Conservation (phyloP, 2,888 invertebrate species). For the Scrobipalpa costella region DNA sequence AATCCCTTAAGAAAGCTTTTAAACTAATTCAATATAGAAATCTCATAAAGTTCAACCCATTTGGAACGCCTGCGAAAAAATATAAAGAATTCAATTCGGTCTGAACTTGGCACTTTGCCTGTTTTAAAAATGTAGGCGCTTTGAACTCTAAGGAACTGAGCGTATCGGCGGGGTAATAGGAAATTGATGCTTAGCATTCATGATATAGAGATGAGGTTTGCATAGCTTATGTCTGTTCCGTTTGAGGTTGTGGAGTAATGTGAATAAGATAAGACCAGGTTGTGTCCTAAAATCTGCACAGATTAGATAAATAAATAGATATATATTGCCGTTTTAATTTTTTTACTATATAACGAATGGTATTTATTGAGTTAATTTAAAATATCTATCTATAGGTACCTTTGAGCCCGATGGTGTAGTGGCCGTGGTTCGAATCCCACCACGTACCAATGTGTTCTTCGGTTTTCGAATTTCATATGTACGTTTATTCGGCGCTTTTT, state of each 20-base stretch:
- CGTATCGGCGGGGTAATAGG: not conserved
- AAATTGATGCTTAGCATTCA: conserved; percentile 4
- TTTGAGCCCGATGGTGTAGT: too few relatives aligned
- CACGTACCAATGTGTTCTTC: too few relatives aligned
- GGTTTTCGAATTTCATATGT: too few relatives aligned
- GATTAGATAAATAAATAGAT: too few relatives aligned
- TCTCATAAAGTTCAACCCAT: not conserved
- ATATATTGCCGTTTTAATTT: too few relatives aligned
- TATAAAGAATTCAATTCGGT: conserved; percentile 21
- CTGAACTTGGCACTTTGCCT: conserved; percentile 25
- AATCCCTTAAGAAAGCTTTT: not conserved
- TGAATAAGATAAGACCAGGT: not conserved
- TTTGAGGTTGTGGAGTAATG: not conserved
- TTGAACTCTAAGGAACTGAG: conserved; percentile 1
- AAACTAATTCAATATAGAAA: not conserved
- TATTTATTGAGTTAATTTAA: too few relatives aligned
- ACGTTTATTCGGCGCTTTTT: too few relatives aligned
- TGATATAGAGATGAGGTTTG: not conserved
- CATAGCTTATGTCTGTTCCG: not conserved
- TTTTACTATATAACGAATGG: too few relatives aligned
- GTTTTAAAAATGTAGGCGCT: conserved; percentile 22
- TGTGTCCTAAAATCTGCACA: too few relatives aligned
- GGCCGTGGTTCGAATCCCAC: too few relatives aligned
- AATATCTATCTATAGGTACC: too few relatives aligned
- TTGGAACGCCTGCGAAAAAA: conserved; percentile 3